phyloP scores from a whole-genome alignment of 2,113 vertebrate species.

The Sterna hirundo region DNA sequence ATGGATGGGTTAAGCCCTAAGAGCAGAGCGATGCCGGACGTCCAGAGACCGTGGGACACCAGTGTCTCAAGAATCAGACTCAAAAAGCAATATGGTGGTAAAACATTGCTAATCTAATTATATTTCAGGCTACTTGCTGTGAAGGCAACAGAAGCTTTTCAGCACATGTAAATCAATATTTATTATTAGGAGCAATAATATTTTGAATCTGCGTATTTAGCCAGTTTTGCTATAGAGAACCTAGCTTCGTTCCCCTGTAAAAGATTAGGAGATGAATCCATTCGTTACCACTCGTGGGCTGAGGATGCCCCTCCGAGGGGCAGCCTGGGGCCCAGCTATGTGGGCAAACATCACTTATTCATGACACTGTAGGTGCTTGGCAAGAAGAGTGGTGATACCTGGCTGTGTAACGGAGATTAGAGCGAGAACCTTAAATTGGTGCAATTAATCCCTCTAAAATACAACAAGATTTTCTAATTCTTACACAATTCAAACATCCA shows the following conservation, averaged over 20 bases:
- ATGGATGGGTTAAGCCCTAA: fast-evolving
- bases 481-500: slow-evolving; percentile 60
- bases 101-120: not conserved
- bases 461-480: slow-evolving; percentile 8
- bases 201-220: not conserved
- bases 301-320: not conserved
- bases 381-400: not conserved
- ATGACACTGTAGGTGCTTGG: not conserved
- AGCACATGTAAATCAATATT: not conserved
- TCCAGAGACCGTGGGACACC: not conserved
- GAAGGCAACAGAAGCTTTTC: not conserved
- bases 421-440: not conserved
- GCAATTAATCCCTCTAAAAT: slow-evolving; percentile 25
- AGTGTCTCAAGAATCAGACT: not conserved
- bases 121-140: not conserved
- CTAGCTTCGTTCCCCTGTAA: not conserved
- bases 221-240: not conserved
- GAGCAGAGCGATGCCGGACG: not conserved
- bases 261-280: not conserved
- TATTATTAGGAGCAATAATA: not conserved
- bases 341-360: not conserved
- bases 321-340: not conserved
- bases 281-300: not conserved
- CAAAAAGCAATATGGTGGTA: not conserved
- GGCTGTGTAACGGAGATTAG: not conserved